Evolutionary conservation across 2,888 invertebrate species (phyloP).

Genomic region (Blomia tropicalis): DNA sequence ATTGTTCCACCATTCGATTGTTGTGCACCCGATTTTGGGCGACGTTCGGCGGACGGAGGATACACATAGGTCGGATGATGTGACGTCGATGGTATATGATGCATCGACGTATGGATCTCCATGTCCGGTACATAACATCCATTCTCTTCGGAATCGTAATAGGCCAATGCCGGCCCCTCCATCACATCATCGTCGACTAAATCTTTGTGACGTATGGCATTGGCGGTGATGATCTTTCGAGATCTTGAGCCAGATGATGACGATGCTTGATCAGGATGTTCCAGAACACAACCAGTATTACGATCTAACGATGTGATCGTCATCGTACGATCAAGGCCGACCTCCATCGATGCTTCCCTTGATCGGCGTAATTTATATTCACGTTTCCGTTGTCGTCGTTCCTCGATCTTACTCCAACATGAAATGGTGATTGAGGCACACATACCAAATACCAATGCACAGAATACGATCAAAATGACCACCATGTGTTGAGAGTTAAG

Average conservation of each 20-base stretch:
- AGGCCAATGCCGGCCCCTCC: neutral
- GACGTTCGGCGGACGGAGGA: conserved; percentile 26
- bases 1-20: conserved; percentile 27
- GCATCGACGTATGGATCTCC: conserved; percentile 1
- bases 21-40: neutral
- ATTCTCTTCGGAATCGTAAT: conserved; percentile 24
- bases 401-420: conserved; percentile 64
- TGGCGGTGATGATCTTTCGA: conserved; percentile 19
- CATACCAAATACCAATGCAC: conserved; percentile 69
- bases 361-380: conserved; percentile 31
- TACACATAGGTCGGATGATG: conserved; percentile 14
- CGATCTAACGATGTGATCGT: conserved; percentile 23
- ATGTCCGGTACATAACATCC: conserved; percentile 30
- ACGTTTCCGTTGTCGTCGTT: conserved; percentile 34
- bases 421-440: conserved; percentile 73
- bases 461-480: conserved; percentile 72
- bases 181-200: conserved; percentile 15
- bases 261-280: conserved; percentile 8
- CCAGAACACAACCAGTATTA: conserved; percentile 8
- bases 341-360: conserved; percentile 29
- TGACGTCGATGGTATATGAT: neutral
- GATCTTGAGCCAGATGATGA: conserved; percentile 7
- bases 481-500: conserved; percentile 46
- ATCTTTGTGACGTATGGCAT: conserved; percentile 8
- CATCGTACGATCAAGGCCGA: conserved; percentile 24